Base-by-base conservation (phyloP, 2,797 vertebrate genomes). In the Betta splendens region DNA sequence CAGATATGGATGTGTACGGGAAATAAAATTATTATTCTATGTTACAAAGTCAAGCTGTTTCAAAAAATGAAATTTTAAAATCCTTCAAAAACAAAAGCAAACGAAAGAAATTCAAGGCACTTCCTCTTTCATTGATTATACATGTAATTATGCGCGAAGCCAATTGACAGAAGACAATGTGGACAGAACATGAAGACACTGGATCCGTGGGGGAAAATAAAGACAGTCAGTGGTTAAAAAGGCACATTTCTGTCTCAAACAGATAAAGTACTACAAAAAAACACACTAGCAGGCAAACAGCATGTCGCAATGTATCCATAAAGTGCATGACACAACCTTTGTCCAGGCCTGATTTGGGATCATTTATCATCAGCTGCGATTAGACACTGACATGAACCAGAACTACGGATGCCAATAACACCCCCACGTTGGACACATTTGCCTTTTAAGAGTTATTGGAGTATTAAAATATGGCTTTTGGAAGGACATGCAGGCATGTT, bases 311-410 rank as follows among this genome's bases (percentile, higher is more conserved):
- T 66, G 72, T 63, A 64, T 69, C 73, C 72, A 53, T 92, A 91
- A 91, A 91, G 89, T 91, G 91, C 91, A 75, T 84, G 47, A 62
- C 38, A 11, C 7, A 63, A 75, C 77, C 72, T 22, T 42, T 17
- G 13, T 16, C 8, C 31, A 62, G 72, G 62, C 37, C 51, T 29
- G 17, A 13, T 55, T 39, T 40, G 45, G 77, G 53, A 78, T 12
- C 17, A 49, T 56, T 73, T 22, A 40, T 33, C 4, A 53, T 22
- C 33, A 16, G 38, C 17, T 9, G 25, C 52, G 32, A 42, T 39
- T 32, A 3, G 2, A 25, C 31, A 23, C 25, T n/a, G n/a, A n/a
- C n/a, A n/a, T n/a, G n/a, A n/a, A n/a, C n/a, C n/a, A n/a, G n/a
- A n/a, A n/a, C n/a, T n/a, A n/a, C n/a, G n/a, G n/a, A n/a, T n/a